phyloP scores from a whole-genome alignment of 2,888 invertebrate genomes.

The Platynereis dumerilii region DNA sequence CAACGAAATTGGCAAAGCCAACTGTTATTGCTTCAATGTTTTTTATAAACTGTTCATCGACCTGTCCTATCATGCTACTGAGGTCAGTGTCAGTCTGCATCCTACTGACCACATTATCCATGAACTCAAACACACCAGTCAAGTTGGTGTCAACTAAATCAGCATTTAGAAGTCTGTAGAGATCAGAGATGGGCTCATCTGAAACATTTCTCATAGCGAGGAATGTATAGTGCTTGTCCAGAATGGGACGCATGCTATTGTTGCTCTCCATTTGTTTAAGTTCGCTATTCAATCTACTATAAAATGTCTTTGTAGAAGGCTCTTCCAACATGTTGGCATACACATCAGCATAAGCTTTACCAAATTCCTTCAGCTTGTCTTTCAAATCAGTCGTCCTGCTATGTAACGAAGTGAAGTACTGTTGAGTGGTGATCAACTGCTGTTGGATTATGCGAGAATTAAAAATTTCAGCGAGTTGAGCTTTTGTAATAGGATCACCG shows the following conservation, averaged over 20 bases:
- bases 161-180: neutral
- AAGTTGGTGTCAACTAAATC: neutral
- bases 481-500: neutral
- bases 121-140: too few species aligned
- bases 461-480: neutral
- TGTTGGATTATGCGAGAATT: neutral
- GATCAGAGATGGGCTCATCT: neutral
- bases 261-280: neutral
- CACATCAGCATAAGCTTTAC: neutral
- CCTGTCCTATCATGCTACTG: neutral
- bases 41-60: constrained; percentile 5
- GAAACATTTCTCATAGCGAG: too few species aligned
- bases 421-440: neutral
- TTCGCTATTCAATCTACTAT: neutral
- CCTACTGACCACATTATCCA: too few species aligned
- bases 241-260: too few species aligned
- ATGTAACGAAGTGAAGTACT: constrained; percentile 1
- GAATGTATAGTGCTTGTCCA: too few species aligned
- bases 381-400: neutral
- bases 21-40: neutral
- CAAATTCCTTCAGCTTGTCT: neutral
- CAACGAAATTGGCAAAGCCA: neutral
- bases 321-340: neutral
- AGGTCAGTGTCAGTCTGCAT: neutral
- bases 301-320: neutral